Conservation (phyloP, 2,888 invertebrate species). For the Conchocele bisecta region DNA sequence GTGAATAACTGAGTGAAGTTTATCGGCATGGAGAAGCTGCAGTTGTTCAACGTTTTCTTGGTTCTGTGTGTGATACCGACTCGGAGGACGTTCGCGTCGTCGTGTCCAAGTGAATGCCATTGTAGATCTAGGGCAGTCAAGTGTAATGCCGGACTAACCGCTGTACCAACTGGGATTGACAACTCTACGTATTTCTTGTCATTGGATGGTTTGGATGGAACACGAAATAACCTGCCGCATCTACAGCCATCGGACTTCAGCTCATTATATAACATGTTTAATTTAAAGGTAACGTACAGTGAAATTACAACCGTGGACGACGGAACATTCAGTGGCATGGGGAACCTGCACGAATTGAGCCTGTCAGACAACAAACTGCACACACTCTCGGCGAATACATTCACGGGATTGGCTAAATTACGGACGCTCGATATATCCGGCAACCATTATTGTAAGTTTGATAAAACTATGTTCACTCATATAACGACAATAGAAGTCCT, state of each 20-base stretch:
- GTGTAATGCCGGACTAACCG: constrained; percentile 25
- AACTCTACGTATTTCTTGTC: not conserved
- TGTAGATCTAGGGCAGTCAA: constrained; percentile 22
- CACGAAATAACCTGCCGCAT: constrained; percentile 24
- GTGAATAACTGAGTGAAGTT: no score
- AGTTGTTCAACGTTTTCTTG: constrained; percentile 22
- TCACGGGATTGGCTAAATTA: constrained; percentile 53
- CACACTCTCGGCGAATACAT: constrained; percentile 45
- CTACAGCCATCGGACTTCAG: constrained; percentile 37
- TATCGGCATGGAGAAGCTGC: constrained; percentile 28
- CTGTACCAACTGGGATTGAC: constrained; percentile 30
- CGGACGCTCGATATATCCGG: constrained; percentile 56
- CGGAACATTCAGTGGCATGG: constrained; percentile 48
- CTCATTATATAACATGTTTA: constrained; percentile 21
- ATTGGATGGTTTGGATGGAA: constrained; percentile 20
- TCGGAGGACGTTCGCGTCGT: constrained; percentile 13
- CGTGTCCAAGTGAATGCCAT: constrained; percentile 32
- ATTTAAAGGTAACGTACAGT: constrained; percentile 42
- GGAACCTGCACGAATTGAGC: constrained; percentile 44
- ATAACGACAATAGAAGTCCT: constrained; percentile 49
- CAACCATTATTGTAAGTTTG: constrained; percentile 52
- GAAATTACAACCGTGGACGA: constrained; percentile 32
- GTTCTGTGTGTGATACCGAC: constrained; percentile 14
- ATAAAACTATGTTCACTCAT: constrained; percentile 43
- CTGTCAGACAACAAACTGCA: constrained; percentile 54